Evolutionary conservation across 2,797 vertebrate species (phyloP).

Genomic region (Takifugu rubripes): DNA sequence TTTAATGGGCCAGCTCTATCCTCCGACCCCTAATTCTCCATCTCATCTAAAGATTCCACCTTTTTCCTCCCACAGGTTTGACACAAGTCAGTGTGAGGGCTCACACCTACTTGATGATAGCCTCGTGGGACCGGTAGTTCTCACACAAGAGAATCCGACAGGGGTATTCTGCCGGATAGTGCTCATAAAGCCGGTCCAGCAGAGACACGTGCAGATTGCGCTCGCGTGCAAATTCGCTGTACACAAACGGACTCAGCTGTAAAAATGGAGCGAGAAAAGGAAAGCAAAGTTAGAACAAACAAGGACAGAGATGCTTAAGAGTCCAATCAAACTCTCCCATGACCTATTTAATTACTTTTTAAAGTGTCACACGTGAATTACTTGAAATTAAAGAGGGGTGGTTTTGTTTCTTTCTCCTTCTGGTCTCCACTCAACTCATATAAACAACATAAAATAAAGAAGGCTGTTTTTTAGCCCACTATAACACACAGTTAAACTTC

Average conservation of each 20-base stretch:
- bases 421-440: too few relatives aligned
- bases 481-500: too few relatives aligned
- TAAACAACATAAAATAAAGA: too few relatives aligned
- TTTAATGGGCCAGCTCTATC: not conserved
- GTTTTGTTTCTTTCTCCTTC: too few relatives aligned
- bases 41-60: not conserved
- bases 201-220: slow-evolving; percentile 95
- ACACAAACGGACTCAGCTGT: slow-evolving; percentile 99
- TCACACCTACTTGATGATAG: slow-evolving; percentile 99
- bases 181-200: slow-evolving; percentile 96
- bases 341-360: not conserved
- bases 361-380: too few relatives aligned
- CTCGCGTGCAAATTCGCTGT: slow-evolving; percentile 98
- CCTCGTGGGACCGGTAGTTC: slow-evolving; percentile 99
- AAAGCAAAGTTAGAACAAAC: slow-evolving; percentile 17
- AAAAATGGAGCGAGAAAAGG: slow-evolving; percentile 4
- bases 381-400: too few relatives aligned
- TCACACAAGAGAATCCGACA: slow-evolving; percentile 98
- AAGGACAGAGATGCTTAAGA: not conserved
- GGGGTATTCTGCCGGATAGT: slow-evolving; percentile 94
- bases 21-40: not conserved
- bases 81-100: slow-evolving; percentile 40
- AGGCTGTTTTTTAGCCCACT: too few relatives aligned
- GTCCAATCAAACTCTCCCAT: not conserved
- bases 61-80: slow-evolving; percentile 14